Conservation (phyloP, 2,113 vertebrate genomes). For the Sula dactylatra region DNA sequence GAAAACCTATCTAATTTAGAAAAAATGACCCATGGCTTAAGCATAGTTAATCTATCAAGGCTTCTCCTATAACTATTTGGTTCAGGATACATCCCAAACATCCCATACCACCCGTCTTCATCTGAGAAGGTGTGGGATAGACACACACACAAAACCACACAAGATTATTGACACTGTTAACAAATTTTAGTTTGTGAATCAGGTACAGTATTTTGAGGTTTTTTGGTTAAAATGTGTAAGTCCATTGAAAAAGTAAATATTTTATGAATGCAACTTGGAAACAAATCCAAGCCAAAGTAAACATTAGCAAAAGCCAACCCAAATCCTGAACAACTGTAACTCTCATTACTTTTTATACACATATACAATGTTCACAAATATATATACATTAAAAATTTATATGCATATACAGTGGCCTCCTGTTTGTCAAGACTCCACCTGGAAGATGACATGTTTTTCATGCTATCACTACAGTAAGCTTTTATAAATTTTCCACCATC, state of each 20-base stretch:
- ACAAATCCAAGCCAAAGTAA: background rate
- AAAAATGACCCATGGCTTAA: background rate
- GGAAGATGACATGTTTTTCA: background rate
- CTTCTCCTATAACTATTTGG: background rate
- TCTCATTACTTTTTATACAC: background rate
- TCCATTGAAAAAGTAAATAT: background rate
- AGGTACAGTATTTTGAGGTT: background rate
- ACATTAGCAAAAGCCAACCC: background rate
- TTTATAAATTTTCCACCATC: background rate
- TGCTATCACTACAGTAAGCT: background rate
- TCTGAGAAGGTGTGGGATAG: background rate
- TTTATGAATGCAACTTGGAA: background rate
- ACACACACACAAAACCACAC: background rate
- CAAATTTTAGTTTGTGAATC: background rate
- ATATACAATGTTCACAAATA: background rate
- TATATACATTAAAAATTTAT: background rate
- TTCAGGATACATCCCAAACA: background rate
- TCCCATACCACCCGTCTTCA: background rate
- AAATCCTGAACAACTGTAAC: background rate
- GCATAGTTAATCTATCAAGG: background rate
- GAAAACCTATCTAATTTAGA: background rate
- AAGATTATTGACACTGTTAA: background rate
- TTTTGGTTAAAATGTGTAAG: background rate
- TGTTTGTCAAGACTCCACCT: background rate
- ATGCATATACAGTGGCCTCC: background rate